Evolutionary conservation across 2,113 vertebrate genomes (phyloP).

Genomic region (Heptranchias perlo): DNA sequence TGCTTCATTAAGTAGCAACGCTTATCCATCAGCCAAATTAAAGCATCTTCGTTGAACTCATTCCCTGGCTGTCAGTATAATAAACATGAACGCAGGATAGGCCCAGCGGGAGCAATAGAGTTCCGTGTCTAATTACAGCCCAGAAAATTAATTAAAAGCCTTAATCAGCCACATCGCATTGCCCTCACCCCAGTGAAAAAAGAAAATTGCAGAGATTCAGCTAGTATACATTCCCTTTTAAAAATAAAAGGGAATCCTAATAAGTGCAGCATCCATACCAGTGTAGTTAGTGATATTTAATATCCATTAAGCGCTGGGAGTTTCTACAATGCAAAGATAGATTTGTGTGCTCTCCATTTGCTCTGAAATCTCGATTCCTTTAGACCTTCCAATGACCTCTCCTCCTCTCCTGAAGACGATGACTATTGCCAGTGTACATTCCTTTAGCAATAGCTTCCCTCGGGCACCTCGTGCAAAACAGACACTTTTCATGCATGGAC

Average conservation of each 20-base stretch:
- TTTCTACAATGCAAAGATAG: not conserved
- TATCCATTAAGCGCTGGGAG: not conserved
- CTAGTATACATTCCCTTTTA: not conserved
- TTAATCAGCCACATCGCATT: not conserved
- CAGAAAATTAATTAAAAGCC: conserved; percentile 35
- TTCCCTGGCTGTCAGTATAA: conserved; percentile 22
- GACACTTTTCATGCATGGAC: too few species aligned
- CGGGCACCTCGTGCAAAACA: not conserved
- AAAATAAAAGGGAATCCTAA: not conserved
- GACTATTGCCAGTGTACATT: not conserved
- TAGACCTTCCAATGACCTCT: not conserved
- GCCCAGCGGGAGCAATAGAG: conserved; percentile 25
- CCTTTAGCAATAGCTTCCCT: not conserved
- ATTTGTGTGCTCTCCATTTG: not conserved
- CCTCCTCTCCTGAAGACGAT: not conserved
- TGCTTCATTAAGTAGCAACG: not conserved
- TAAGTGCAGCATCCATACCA: too few species aligned
- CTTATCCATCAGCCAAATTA: conserved; percentile 9
- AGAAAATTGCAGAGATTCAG: not conserved
- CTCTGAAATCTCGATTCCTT: not conserved
- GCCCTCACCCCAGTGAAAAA: not conserved
- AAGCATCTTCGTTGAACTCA: conserved; percentile 4
- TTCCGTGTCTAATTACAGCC: not conserved
- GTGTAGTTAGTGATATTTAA: not conserved
- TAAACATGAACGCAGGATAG: conserved; percentile 9